phyloP scores from a whole-genome alignment of 2,797 vertebrate genomes.

The Rhinichthys osculus region DNA sequence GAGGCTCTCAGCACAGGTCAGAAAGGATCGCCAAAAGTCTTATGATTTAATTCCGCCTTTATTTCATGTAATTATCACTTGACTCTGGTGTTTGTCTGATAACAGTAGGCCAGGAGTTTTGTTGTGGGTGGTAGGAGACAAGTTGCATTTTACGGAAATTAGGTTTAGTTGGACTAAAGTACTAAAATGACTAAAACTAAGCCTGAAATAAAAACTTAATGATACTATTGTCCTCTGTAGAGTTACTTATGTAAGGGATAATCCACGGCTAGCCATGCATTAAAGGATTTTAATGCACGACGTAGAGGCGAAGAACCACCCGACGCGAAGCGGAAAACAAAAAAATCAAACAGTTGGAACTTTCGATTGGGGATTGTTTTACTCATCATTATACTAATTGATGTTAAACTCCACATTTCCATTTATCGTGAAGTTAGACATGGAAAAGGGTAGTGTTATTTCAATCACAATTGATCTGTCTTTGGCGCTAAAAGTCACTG shows the following conservation, averaged over 20 bases:
- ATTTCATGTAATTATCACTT: neutral
- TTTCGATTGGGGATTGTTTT: too few species aligned
- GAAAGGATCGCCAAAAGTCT: neutral
- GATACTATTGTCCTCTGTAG: neutral
- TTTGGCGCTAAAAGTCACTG: too few species aligned
- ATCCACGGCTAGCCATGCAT: too few species aligned
- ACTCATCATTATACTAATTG: too few species aligned
- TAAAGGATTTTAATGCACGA: too few species aligned
- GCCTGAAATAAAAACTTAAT: neutral
- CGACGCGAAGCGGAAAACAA: too few species aligned
- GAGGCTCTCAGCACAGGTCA: neutral
- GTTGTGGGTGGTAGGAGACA: neutral
- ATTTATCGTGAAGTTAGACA: too few species aligned
- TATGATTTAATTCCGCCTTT: neutral
- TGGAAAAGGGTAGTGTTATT: too few species aligned
- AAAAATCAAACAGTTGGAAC: too few species aligned
- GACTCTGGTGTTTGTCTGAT: neutral
- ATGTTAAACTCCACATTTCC: too few species aligned
- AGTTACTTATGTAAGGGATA: neutral
- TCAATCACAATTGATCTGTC: too few species aligned
- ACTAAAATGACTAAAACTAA: neutral
- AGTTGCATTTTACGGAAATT: neutral
- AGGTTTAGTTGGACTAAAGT: neutral
- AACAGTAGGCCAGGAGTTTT: neutral
- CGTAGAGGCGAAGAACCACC: too few species aligned